Conservation (phyloP, 2,113 vertebrate species). For the Archilochus colubris region DNA sequence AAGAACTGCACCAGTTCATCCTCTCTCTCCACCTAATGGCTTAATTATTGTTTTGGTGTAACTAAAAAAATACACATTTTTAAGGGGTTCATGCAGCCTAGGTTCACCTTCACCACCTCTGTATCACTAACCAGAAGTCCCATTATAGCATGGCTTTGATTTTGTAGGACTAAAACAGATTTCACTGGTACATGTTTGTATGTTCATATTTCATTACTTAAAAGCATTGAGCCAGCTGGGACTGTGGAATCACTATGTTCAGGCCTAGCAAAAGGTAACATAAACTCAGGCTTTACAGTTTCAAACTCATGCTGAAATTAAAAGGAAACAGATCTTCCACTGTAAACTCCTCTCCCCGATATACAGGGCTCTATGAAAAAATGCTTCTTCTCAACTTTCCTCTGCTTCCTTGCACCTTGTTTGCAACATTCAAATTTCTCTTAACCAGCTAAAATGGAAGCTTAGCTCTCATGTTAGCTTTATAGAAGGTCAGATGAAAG, state of each 20-base stretch:
- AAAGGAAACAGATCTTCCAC: neutral
- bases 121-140: neutral
- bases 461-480: constrained; percentile 34
- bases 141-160: neutral
- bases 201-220: neutral
- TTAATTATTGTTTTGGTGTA: neutral
- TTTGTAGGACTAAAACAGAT: neutral
- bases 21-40: neutral
- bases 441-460: constrained; percentile 57
- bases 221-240: neutral
- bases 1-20: neutral
- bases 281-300: neutral
- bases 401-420: neutral
- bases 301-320: constrained; percentile 5
- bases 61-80: neutral
- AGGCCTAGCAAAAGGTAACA: neutral
- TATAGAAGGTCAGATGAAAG: constrained; percentile 59
- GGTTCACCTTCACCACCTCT: neutral
- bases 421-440: constrained; percentile 18
- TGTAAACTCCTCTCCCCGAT: neutral
- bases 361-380: neutral
- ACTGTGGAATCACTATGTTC: neutral
- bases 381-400: neutral
- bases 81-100: neutral
- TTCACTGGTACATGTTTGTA: neutral